These are phyloP conservation scores for Oreohelix idahoensis DNA, from an alignment of 1,140 invertebrate species.

Conservation along the genomic window DNA sequence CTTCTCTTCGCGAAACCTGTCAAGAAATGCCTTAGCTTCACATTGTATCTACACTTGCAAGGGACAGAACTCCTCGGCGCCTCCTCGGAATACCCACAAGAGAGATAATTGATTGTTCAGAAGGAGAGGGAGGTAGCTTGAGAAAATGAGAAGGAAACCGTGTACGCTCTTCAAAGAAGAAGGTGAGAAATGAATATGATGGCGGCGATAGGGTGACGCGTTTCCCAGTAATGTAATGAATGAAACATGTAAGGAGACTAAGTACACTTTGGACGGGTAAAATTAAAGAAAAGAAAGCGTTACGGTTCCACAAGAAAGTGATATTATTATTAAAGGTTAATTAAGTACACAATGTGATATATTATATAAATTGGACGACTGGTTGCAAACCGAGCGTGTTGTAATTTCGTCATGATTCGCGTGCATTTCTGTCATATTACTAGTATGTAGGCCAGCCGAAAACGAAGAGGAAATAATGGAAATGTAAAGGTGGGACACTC, in stretches of 20 bases:
- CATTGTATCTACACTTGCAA: not conserved
- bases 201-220: conserved; percentile 15
- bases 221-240: conserved; percentile 19
- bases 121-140: conserved; percentile 4
- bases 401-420: too few relatives aligned
- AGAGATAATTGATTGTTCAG: conserved; percentile 35
- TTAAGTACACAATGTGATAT: not conserved
- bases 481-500: too few relatives aligned
- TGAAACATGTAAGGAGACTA: not conserved
- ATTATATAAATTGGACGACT: not conserved
- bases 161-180: conserved; percentile 29
- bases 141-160: conserved; percentile 33
- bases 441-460: too few relatives aligned
- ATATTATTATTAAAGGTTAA: not conserved
- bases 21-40: too few relatives aligned
- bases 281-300: not conserved
- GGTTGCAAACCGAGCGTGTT: too few relatives aligned
- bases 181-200: conserved; percentile 32
- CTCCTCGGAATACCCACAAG: not conserved
- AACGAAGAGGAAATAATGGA: too few relatives aligned
- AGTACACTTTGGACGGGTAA: not conserved
- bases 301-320: not conserved
- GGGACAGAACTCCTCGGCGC: not conserved
- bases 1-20: too few relatives aligned
- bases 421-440: too few relatives aligned